These are phyloP conservation scores for Sus cebifrons DNA, from an alignment of 2,797 vertebrate species.

Conservation along the genomic window DNA sequence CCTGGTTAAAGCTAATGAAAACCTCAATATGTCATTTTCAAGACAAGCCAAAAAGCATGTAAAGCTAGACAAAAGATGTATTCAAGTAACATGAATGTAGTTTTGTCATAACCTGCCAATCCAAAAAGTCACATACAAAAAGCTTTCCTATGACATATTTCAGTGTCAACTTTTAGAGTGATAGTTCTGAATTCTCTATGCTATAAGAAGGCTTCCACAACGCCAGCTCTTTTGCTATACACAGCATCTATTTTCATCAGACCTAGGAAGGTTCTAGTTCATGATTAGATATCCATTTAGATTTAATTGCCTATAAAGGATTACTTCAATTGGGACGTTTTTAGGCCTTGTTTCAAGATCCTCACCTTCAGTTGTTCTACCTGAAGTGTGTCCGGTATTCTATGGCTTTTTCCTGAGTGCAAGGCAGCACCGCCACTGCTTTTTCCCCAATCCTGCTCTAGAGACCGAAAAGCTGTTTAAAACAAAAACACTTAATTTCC, in stretches of 20 bases:
- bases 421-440: neutral
- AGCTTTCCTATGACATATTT: conserved; percentile 93
- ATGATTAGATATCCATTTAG: neutral
- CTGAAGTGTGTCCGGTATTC: neutral
- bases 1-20: conserved; percentile 97
- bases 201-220: conserved; percentile 87
- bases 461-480: conserved; percentile 4
- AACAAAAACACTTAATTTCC: neutral
- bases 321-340: neutral
- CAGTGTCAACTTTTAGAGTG: conserved; percentile 93
- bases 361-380: neutral
- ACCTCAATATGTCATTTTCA: conserved; percentile 95
- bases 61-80: conserved; percentile 96
- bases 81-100: conserved; percentile 94
- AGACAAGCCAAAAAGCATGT: conserved; percentile 95
- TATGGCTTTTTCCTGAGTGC: neutral
- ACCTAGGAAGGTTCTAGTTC: conserved; percentile 28
- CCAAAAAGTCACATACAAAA: conserved; percentile 91
- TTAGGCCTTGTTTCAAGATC: neutral
- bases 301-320: conserved; percentile 48
- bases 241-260: conserved; percentile 61
- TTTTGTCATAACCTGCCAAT: conserved; percentile 96
- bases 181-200: conserved; percentile 92
- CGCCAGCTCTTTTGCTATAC: conserved; percentile 37
- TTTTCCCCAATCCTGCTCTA: neutral